Conservation (phyloP, 35 echinoderm and acorn worm species). For the Lytechinus pictus region DNA sequence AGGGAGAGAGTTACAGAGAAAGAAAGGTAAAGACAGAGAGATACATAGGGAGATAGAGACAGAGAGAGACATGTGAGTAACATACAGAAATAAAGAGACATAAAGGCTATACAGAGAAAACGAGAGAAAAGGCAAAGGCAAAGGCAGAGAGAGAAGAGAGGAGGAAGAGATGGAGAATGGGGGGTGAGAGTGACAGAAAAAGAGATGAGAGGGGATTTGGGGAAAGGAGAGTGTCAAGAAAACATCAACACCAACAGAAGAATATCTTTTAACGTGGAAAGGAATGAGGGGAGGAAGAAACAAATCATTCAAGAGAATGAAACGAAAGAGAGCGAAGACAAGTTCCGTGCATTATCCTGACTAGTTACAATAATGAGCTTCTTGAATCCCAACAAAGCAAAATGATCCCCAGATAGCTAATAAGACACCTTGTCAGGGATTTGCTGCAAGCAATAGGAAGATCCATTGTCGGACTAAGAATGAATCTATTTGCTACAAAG, state of each 20-base stretch:
- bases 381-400: background rate
- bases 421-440: background rate
- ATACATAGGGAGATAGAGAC: background rate
- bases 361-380: background rate
- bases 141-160: background rate
- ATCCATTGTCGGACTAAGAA: background rate
- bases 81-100: background rate
- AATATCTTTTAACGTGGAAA: too few relatives aligned
- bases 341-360: too few relatives aligned
- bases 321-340: too few relatives aligned
- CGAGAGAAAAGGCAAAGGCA: background rate
- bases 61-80: background rate
- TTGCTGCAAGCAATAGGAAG: background rate
- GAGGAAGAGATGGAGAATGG: background rate
- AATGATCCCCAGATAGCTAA: conserved; percentile 4
- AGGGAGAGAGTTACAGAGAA: background rate
- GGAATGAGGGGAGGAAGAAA: too few relatives aligned
- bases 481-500: background rate
- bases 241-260: too few relatives aligned
- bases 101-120: background rate
- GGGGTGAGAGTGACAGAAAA: background rate
- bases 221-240: background rate
- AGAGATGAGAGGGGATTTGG: background rate
- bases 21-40: background rate
- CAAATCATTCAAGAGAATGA: too few relatives aligned